Percentiles rank a stretch among this genome's conserved stretches.
Conservation (phyloP, 2,888 invertebrate species). For the Gryllus longicercus region DNA sequence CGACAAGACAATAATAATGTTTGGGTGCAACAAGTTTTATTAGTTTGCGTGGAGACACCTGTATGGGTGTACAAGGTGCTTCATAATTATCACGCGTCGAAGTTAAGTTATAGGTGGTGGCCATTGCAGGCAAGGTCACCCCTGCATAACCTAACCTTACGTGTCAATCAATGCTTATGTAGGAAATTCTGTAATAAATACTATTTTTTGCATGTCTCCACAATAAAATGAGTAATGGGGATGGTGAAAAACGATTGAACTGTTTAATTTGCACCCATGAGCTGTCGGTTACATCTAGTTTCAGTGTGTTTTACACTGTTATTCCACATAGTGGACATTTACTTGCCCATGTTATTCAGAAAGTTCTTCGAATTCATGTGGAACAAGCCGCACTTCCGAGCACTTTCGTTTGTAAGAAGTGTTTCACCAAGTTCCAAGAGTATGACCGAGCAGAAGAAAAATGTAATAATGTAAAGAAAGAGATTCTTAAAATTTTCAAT, state of each 20-base stretch:
- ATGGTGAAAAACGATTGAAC: constrained; percentile 30
- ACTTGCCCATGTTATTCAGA: constrained; percentile 37
- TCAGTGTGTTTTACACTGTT: constrained; percentile 37
- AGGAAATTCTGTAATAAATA: background rate
- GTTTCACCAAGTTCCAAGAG: constrained; percentile 38
- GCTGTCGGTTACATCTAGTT: constrained; percentile 33
- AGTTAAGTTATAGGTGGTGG: constrained; percentile 28
- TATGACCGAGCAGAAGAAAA: constrained; percentile 38
- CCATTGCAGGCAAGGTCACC: constrained; percentile 33
- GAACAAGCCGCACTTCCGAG: constrained; percentile 32
- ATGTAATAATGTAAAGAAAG: constrained; percentile 34
- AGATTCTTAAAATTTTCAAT: constrained; percentile 35
- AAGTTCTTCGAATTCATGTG: constrained; percentile 32
- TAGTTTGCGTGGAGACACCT: background rate
- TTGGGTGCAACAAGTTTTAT: background rate
- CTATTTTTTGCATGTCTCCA: constrained; percentile 18
- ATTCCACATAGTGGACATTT: constrained; percentile 38
- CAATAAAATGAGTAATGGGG: constrained; percentile 34
- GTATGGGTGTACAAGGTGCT: background rate
- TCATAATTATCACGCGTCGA: background rate
- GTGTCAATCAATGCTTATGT: constrained; percentile 24
- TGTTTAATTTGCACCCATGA: constrained; percentile 35
- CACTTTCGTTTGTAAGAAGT: constrained; percentile 37
- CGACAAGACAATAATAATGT: background rate
- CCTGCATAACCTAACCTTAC: constrained; percentile 33